Base-by-base conservation (phyloP, 2,113 vertebrate genomes). In the Osmerus mordax region DNA sequence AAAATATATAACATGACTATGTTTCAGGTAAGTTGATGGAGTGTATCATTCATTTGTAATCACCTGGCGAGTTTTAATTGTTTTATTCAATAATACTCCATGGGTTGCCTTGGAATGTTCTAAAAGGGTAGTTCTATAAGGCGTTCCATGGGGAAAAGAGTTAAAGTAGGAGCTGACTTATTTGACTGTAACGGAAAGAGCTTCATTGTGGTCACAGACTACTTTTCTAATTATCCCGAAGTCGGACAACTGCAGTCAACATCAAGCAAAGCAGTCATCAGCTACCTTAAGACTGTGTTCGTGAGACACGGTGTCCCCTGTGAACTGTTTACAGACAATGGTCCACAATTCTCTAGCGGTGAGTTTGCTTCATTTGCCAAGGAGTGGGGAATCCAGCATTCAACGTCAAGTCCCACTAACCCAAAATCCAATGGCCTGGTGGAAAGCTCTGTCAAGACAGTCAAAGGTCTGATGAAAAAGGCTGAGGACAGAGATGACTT, bases 391-490 rank as follows among this genome's bases (percentile, higher is more conserved):
- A 73, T 81, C 28, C 51, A 70, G 11, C 71, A 81, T 58, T 61
- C 12, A 16, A 71, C 67, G 6, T 71, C 52, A 61, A 74, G 71
- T 25, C 66, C 67, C 32, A 29, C 66, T 13, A 69, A 75, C 18
- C 69, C 73, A 13, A 79, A 52, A 6, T 80, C 72, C 5, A 72
- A 70, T 25, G 61, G 65, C 25, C 55, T 75, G 2, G 74, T 32
- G 19, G 77, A 67, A 21, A 78, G 68, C 41, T 72, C 75, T 23
- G 69, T 80, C 1, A 80, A 78, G 32, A 36, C 71, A 2, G 64
- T 81, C 12, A 76, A 76, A 61, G 70, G 67, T 70, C 69, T 83
- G 21, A 67, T 75, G 73, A 80, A 80, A 2, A 78, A 83, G 14
- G 36, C 21, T 66, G 53, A 74, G 14, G 59, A 28, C 16, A 41